phyloP scores from a whole-genome alignment of 2,797 vertebrate genomes.

The Arremon brunneinucha region DNA sequence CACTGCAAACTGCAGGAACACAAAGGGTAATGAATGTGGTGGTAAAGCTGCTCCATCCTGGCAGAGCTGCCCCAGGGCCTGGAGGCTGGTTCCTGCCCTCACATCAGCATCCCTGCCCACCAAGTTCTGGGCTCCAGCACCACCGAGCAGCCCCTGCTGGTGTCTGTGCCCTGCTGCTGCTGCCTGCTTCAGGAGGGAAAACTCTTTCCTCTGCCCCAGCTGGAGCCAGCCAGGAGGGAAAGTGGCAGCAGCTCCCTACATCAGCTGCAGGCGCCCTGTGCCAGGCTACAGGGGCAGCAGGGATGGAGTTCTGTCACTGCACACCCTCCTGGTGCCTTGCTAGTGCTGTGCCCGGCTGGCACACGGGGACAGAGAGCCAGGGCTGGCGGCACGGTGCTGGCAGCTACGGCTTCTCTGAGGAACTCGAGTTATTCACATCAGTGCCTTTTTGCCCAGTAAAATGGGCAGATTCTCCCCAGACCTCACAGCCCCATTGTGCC shows the following conservation, averaged over 20 bases:
- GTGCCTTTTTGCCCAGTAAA: neutral
- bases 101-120: rapidly evolving
- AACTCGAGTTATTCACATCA: rapidly evolving
- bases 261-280: neutral
- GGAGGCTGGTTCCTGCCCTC: neutral
- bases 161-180: neutral
- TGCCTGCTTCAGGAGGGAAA: neutral
- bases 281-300: neutral
- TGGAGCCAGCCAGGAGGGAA: neutral
- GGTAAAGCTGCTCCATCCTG: neutral
- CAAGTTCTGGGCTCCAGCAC: rapidly evolving
- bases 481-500: neutral
- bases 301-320: rapidly evolving
- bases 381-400: rapidly evolving
- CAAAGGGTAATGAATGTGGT: neutral
- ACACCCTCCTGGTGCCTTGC: neutral
- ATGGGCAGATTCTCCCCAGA: neutral
- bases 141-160: neutral
- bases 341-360: neutral
- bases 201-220: neutral
- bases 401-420: neutral
- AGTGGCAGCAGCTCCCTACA: rapidly evolving
- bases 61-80: neutral
- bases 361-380: no score
- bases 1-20: neutral